Evolutionary conservation across 2,113 vertebrate species (phyloP), one percentile per base, ranked within the genome.

Genomic region (Tachysurus vachellii): DNA sequence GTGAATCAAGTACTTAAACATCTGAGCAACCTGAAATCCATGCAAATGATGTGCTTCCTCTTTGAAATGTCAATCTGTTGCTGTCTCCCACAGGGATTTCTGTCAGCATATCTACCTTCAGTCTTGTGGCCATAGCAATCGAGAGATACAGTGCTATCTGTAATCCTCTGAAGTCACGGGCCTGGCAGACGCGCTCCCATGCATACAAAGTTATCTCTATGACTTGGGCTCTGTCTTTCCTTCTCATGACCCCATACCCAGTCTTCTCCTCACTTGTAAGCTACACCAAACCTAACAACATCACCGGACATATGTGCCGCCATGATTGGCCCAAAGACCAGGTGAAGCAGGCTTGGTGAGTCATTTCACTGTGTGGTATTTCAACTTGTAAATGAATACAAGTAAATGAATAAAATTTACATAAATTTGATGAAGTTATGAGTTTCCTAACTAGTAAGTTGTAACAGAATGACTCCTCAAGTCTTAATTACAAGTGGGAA

Each of bases 101-200:
- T 0, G 97, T 99, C 36, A 98, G 97, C 42, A 98, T 99, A 83
- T 99, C 98, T 86, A 99, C 97, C 12, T 97, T 99, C 87, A 98
- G 96, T 92, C 94, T 99, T 75, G 96, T 99, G 91, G 98, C 97
- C 93, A 99, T 99, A 23, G 97, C 98, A 73, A 96, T 98, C 26
- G 98, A 99, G 91, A 96, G 98, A 68, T 98, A 99, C 95, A 98
- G 97, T 28, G 98, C 98, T 92, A 99, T 99, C 94, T 99, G 98
- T 91, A 97, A 97, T 90, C 98, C 98, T 0, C 92, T 99, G 89
- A 97, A 97, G 92, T 98, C 98, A 0, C 95, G 98, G 0, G 96
- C 95, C 59, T 99, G 98, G 98, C 98, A 99, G 94, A 99, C 98
- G 0, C 96, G 96, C 19, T 99, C 98, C 26, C 98, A 99, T 0